Evolutionary conservation across 2,113 vertebrate species (phyloP).

Genomic region (Fulica atra): DNA sequence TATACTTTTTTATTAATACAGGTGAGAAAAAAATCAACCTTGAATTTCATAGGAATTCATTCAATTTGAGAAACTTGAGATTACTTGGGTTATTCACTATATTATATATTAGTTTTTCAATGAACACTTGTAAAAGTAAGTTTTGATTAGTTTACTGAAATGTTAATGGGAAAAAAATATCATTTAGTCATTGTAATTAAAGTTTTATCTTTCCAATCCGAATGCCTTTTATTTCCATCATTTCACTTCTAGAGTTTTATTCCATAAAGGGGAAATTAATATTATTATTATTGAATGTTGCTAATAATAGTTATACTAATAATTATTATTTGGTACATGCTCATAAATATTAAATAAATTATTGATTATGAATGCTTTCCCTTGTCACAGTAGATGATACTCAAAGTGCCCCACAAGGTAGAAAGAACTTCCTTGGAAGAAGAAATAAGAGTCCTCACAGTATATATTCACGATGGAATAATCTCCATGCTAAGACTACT

Average conservation of each 20-base stretch:
- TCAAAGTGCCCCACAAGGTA: background rate
- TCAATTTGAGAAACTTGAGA: background rate
- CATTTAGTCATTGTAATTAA: background rate
- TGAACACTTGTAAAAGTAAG: background rate
- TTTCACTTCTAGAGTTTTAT: background rate
- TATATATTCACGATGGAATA: background rate
- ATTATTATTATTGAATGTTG: background rate
- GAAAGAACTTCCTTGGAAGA: background rate
- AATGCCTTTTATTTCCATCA: background rate
- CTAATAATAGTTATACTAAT: too few species aligned
- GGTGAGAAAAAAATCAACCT: background rate
- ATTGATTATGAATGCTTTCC: background rate
- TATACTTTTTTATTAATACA: background rate
- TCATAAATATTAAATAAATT: background rate
- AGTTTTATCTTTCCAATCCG: background rate
- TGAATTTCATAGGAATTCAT: background rate
- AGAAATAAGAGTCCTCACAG: background rate
- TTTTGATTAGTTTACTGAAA: background rate
- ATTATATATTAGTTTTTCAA: background rate
- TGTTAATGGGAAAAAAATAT: background rate
- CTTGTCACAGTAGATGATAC: background rate
- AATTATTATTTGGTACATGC: background rate
- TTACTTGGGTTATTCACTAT: background rate
- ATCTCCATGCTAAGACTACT: background rate
- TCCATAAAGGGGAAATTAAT: background rate